Base-by-base conservation (phyloP, 2,113 vertebrate species). In the Gorsachius goisagi region DNA sequence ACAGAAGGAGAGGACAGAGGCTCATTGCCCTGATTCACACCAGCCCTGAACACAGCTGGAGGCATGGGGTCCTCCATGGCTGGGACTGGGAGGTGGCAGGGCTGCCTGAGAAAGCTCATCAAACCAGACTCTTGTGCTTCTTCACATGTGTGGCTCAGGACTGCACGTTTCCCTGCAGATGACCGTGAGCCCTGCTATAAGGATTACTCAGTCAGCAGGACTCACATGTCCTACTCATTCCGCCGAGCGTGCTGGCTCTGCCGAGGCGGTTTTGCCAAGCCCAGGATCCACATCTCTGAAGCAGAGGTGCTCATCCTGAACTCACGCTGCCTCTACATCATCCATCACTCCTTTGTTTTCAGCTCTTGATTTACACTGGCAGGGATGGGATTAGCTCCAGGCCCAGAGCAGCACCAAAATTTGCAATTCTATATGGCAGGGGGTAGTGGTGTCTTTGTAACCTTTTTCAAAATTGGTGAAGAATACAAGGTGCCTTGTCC, bases 21-120 rank as follows among this genome's bases (percentile, higher is more conserved):
- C n/a, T 69, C 8, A 6, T 33, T 50, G 16, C 13, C 35, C 9
- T 35, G 22, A 8, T 30, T 41, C 24, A 41, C 32, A n/a, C 2
- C 0, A 0, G 15, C 33, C 45, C 16, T 27, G 60, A 45, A 4
- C 21, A 24, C 53, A 77, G 69, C 59, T 50, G 44, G 73, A 56
- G 52, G 26, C 35, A 24, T 0, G 1, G 67, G 18, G 3, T 39
- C 37, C 37, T 39, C 3, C 5, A 0, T 22, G 47, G 9, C 75
- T 45, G 55, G 32, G 9, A 5, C 49, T 22, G 44, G 35, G 56
- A 86, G 16, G 11, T 15, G 15, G 33, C 30, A 77, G 60, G 45
- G 33, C 12, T 47, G 23, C 37, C n/a, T n/a, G 47, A 85, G 67
- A 11, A 62, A 60, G 18, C 47, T 79, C 2, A 0, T 44, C 28